Evolutionary conservation across 2,888 invertebrate species (phyloP), one percentile per base, ranked within the genome.

Genomic region (Noctua fimbriata): DNA sequence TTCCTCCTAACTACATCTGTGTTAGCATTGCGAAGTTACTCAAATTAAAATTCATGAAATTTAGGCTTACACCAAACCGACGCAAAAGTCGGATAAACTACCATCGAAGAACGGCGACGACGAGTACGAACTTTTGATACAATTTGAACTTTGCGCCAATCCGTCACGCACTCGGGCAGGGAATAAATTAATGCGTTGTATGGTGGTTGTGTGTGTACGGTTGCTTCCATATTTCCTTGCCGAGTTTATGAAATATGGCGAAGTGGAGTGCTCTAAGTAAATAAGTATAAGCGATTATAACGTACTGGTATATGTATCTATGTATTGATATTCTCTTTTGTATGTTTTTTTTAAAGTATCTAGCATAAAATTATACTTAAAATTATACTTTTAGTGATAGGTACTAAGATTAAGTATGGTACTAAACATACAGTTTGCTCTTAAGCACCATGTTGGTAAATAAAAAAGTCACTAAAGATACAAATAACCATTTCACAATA

Each of bases 91-190:
- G 78, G 69, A 77, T 85, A 85, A 87, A 88, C 78, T 87, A 72
- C 83, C 76, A 75, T 83, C 67, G 85, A 87, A 88, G 83, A 79
- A 49, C 75, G 71, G 49, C 76, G 83, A 71, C 79, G 80, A 73
- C 72, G 76, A 80, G 85, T 75, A 78, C 87, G 16, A 87, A 88
- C 78, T 88, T 88, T 83, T 88, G 81, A 87, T 87, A 89, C 80
- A 85, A 88, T 88, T 88, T 85, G 78, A 87, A 88, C 80, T 88
- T 88, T 83, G 77, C 69, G 78, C 65, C 88, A 84, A 88, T 87
- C 84, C 84, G 81, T 88, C 88, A 84, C 88, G 89, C 85, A 79
- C 78, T 83, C 60, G 65, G 77, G 77, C 76, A 75, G 66, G 72
- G 80, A 82, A 84, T 85, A 82, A 85, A 86, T 86, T 79, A 82